phyloP scores from a whole-genome alignment of 2,888 invertebrate genomes.

The Agriopis marginaria region DNA sequence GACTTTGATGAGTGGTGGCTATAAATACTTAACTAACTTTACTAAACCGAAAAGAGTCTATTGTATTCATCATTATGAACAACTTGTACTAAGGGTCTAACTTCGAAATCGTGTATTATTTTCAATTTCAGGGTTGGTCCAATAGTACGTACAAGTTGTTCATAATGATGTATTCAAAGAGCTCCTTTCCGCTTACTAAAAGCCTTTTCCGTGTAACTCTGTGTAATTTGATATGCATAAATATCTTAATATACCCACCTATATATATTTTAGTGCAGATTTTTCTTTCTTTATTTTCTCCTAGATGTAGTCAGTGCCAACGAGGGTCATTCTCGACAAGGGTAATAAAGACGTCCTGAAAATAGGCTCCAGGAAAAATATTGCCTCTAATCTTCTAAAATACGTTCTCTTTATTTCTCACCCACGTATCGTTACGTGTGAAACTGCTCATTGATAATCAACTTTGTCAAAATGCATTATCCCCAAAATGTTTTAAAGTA shows the following conservation, averaged over 20 bases:
- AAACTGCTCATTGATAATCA: background rate
- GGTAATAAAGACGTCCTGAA: conserved; percentile 42
- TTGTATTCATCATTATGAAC: too few relatives aligned
- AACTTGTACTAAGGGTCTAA: too few relatives aligned
- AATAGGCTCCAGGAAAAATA: conserved; percentile 37
- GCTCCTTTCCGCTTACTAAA: too few relatives aligned
- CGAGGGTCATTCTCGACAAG: conserved; percentile 35
- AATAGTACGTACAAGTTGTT: too few relatives aligned
- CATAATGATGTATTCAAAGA: too few relatives aligned
- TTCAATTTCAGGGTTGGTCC: too few relatives aligned
- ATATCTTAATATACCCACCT: background rate
- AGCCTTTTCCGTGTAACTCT: too few relatives aligned
- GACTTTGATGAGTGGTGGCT: too few relatives aligned
- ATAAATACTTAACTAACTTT: too few relatives aligned
- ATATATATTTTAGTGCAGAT: background rate
- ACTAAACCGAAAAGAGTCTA: too few relatives aligned
- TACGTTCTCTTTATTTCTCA: conserved; percentile 27
- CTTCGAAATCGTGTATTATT: too few relatives aligned
- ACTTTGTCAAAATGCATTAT: conserved; percentile 8
- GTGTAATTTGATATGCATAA: too few relatives aligned
- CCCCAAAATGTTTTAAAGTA: background rate
- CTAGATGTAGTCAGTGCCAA: conserved; percentile 7
- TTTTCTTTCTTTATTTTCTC: conserved; percentile 10
- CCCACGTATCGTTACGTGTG: conserved; percentile 24
- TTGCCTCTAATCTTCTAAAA: conserved; percentile 36